phyloP scores from a whole-genome alignment of 2,113 vertebrate species.

The Galbula dea region DNA sequence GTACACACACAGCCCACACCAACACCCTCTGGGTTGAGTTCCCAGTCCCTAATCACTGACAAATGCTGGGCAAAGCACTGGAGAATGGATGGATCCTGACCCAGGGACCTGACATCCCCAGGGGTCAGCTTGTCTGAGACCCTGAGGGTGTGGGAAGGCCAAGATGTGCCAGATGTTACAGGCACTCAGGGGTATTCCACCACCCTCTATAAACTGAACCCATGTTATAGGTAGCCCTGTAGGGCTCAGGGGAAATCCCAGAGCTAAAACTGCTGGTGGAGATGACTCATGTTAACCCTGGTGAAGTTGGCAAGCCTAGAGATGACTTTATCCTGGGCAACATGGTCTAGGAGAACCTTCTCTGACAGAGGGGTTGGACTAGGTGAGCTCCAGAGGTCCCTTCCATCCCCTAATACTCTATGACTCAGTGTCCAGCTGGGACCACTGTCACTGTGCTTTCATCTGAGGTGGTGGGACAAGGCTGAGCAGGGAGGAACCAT shows the following conservation, averaged over 20 bases:
- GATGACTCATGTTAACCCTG: background rate
- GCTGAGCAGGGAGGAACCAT: background rate
- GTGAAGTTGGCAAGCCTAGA: background rate
- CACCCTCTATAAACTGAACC: background rate
- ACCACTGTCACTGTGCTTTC: background rate
- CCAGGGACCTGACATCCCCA: background rate
- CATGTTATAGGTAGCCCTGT: background rate
- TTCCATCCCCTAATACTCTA: no score
- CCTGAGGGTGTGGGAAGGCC: background rate
- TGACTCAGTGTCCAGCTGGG: background rate
- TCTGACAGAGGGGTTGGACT: no score
- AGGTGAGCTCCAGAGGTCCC: no score
- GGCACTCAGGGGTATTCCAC: background rate
- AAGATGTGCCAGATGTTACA: background rate
- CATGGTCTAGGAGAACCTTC: no score
- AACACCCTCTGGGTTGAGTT: background rate
- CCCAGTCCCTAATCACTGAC: background rate
- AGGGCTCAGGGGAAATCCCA: background rate
- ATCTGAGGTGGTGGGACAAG: background rate
- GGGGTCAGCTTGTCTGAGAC: background rate
- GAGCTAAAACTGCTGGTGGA: background rate
- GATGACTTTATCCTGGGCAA: no score
- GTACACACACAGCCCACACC: background rate
- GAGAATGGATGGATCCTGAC: background rate
- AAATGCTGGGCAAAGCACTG: background rate